Evolutionary conservation across 2,113 vertebrate genomes (phyloP), one percentile per base, ranked within the genome.

Genomic region (Tichodroma muraria): DNA sequence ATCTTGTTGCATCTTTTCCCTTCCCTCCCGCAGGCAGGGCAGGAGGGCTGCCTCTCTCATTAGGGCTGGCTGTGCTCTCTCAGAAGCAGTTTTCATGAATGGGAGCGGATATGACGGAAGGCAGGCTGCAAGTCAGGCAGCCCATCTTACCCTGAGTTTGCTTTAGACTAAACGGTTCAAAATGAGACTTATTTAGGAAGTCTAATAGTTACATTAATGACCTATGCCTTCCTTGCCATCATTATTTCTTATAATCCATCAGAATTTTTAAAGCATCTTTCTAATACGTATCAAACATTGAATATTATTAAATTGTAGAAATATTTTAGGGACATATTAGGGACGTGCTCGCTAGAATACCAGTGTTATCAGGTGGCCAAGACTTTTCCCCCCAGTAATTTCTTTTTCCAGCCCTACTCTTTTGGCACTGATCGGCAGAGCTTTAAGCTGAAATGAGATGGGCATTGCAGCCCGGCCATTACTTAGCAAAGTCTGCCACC

Each of bases 401-500:
- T 64, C 61, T 59, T 88, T 73, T 90, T 53, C 57, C 37, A 3
- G 2, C 44, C 8, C 40, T 75, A 63, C 87, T 80, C 49, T 95
- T 96, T 86, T 15, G 88, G 54, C 50, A 30, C 81, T 8, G 93
- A 96, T 95, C 31, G 24, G 91, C 94, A 88, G 95, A 95, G 92
- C 94, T 91, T 68, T 60, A 70, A 89, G 91, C 54, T 92, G 90
- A 93, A 95, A 85, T 50, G 88, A 94, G 93, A 73, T 68, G 33
- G 38, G 87, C 85, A 85, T 82, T 89, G 75, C 91, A 86, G 93
- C 75, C 68, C 8, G 11, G 85, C 60, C 7, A 42, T 96, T 95
- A 37, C 95, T 97, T 96, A 95, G 96, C 93, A 93, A 96, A 96
- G 92, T 57, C 91, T 94, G 79, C 95, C 22, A 27, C 90, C n/a